Percentiles rank a stretch among this genome's conserved stretches.
phyloP scores from a whole-genome alignment of 2,797 vertebrate species.

The Australoheros facetus region DNA sequence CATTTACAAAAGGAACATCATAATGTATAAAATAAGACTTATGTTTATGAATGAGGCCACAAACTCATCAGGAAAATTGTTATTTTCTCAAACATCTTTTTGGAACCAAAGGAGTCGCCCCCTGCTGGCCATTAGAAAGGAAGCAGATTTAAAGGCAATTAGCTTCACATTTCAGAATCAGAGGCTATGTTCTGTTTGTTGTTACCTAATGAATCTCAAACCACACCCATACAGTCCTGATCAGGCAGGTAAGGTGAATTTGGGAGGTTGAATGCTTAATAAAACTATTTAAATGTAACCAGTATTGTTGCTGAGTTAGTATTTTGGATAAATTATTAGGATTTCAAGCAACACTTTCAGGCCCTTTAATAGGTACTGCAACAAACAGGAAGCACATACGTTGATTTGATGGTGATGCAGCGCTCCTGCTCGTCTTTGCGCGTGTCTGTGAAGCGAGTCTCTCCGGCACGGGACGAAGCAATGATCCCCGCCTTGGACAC shows the following conservation, averaged over 20 bases:
- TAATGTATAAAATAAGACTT: not conserved
- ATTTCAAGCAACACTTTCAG: not conserved
- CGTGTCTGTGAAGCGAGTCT: constrained; percentile 94
- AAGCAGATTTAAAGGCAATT: not conserved
- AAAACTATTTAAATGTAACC: not conserved
- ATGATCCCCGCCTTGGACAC: constrained; percentile 96
- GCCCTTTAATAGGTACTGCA: not conserved
- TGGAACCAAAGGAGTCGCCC: not conserved
- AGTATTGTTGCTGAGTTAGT: too few relatives aligned
- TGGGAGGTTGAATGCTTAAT: not conserved
- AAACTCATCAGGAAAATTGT: not conserved
- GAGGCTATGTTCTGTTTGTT: too few relatives aligned
- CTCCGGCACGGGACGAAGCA: constrained; percentile 88
- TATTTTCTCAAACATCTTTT: not conserved
- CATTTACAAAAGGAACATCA: not conserved
- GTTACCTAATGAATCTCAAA: too few relatives aligned
- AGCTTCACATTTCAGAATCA: not conserved
- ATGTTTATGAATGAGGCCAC: not conserved
- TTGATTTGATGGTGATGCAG: constrained; percentile 98
- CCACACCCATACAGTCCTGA: not conserved
- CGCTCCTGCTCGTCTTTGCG: constrained; percentile 96
- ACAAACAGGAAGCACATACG: constrained; percentile 79
- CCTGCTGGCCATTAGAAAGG: not conserved
- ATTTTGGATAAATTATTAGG: not conserved
- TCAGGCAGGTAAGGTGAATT: not conserved